Conservation (phyloP, 2,113 vertebrate species). For the Gasterosteus nipponicus region DNA sequence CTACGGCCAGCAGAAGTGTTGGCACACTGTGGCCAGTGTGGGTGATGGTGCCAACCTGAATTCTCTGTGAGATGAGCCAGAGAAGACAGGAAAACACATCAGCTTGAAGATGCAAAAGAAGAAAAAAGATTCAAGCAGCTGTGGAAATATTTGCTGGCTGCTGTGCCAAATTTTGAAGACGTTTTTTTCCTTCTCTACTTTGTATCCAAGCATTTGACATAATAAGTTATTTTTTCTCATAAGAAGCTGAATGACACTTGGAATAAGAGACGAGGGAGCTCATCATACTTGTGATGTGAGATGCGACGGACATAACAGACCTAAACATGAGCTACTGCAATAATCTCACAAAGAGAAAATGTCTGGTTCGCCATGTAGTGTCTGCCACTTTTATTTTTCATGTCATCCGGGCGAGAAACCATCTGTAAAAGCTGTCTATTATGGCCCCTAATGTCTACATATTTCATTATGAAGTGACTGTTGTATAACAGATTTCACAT, state of each 20-base stretch:
- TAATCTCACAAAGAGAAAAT: not conserved
- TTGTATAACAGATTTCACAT: not conserved
- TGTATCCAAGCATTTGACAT: not conserved
- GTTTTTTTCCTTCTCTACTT: not conserved
- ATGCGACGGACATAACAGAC: conserved; percentile 1
- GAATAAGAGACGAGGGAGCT: not conserved
- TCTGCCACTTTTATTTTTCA: conserved; percentile 5
- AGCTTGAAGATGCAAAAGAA: conserved; percentile 64
- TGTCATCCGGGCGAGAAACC: not conserved
- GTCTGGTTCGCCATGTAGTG: conserved; percentile 1
- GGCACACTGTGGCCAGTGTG: conserved; percentile 54
- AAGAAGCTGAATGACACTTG: not conserved
- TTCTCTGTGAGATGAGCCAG: conserved; percentile 64
- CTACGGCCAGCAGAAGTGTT: conserved; percentile 67
- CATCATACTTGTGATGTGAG: conserved; percentile 8
- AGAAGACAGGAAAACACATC: conserved; percentile 70
- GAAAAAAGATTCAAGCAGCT: conserved; percentile 59
- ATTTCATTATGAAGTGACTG: not conserved
- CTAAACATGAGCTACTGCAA: not conserved
- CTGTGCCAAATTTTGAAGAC: conserved; percentile 10
- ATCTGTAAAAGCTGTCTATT: not conserved
- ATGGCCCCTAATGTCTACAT: not conserved
- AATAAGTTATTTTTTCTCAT: not conserved
- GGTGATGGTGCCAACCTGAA: conserved; percentile 69
- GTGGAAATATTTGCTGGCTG: conserved; percentile 54